phyloP scores from a whole-genome alignment of 2,113 vertebrate species.

The Carassius carassius region DNA sequence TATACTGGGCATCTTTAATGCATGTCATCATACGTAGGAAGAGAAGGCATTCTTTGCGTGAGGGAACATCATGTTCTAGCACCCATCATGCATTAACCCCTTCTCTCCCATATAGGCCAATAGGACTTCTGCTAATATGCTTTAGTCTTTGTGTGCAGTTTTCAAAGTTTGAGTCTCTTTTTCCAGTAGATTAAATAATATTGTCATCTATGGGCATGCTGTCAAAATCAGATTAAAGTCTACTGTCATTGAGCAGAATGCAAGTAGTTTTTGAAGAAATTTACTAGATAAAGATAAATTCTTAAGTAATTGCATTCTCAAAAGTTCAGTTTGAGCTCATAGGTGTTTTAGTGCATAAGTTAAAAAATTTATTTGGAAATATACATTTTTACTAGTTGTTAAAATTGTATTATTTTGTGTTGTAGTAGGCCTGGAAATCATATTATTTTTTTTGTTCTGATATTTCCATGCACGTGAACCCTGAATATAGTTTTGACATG shows the following conservation, averaged over 20 bases:
- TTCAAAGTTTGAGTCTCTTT: background rate
- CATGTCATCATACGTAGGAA: background rate
- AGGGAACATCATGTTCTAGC: constrained; percentile 70
- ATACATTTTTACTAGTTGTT: background rate
- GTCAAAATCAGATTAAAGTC: background rate
- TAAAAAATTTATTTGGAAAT: background rate
- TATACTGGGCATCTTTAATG: background rate
- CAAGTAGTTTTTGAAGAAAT: background rate
- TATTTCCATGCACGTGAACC: background rate
- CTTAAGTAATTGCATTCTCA: background rate
- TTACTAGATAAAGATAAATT: background rate
- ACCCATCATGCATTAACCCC: constrained; percentile 33
- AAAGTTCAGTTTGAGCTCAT: background rate
- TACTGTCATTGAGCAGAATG: background rate
- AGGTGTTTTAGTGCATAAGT: background rate
- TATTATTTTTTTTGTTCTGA: too few species aligned
- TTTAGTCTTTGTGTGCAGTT: background rate
- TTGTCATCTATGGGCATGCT: background rate
- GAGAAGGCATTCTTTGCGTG: constrained; percentile 19
- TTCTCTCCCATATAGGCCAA: background rate
- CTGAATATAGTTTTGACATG: background rate
- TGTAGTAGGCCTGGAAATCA: background rate
- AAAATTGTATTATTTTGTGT: background rate
- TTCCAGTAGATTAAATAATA: background rate
- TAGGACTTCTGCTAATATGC: background rate